A percentile compares a stretch with the other conserved stretches of the same genome.
These are phyloP conservation scores for Ischnura elegans DNA, from an alignment of 2,888 invertebrate species.

Conservation along the genomic window DNA sequence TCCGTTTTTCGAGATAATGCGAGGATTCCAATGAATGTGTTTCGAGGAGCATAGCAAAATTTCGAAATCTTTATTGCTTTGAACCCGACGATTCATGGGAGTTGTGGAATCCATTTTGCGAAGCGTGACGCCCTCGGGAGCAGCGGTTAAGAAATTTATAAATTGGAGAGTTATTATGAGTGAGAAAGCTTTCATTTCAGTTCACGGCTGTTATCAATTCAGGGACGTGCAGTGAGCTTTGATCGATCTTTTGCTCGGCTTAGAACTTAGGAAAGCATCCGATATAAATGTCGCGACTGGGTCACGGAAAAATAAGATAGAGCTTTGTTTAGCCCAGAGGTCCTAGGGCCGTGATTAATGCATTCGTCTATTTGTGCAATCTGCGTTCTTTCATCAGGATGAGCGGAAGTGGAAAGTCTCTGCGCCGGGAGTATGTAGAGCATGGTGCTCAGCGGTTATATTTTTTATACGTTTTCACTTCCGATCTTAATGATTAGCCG, in stretches of 20 bases:
- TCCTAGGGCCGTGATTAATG: neutral
- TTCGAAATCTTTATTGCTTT: conserved; percentile 14
- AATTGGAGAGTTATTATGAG: neutral
- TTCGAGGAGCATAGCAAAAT: neutral
- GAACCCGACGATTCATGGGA: neutral
- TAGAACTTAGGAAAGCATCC: neutral
- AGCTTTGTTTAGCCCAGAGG: neutral
- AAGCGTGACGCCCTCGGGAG: neutral
- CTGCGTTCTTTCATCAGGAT: neutral
- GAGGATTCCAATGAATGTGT: neutral
- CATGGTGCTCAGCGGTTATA: neutral
- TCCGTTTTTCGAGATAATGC: too few relatives aligned
- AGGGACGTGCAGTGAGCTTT: neutral
- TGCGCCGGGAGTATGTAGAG: neutral
- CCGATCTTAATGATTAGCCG: conserved; percentile 15
- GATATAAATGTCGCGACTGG: neutral
- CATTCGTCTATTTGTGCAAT: neutral
- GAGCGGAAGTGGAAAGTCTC: conserved; percentile 48
- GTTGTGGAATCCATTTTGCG: neutral
- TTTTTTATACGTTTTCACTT: conserved; percentile 29
- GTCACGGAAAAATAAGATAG: neutral
- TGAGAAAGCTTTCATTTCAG: neutral
- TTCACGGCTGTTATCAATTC: neutral
- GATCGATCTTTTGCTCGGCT: neutral
- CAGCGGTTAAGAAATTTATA: neutral